Conservation (phyloP, 2,888 invertebrate genomes). For the Galerucella pusilla region DNA sequence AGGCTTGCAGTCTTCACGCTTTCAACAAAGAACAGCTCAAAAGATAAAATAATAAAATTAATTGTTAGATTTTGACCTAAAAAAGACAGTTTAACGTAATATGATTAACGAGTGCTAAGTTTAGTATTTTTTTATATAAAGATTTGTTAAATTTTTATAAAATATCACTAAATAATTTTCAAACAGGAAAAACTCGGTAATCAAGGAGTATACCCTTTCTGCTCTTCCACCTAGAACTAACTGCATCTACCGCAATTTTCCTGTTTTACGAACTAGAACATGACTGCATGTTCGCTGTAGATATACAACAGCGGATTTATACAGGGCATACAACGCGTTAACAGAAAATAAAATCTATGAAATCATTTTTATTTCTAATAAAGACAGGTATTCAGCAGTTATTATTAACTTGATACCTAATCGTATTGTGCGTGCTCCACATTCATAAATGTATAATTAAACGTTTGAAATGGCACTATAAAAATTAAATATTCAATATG, state of each 20-base stretch:
- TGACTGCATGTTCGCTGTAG: slow-evolving; percentile 3
- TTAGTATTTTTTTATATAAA: neutral
- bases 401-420: no score
- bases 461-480: no score
- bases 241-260: slow-evolving; percentile 7
- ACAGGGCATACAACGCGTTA: neutral
- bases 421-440: no score
- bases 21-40: neutral
- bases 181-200: neutral
- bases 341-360: neutral
- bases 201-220: neutral
- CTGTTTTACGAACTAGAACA: slow-evolving; percentile 9
- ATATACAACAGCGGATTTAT: neutral
- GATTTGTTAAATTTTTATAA: no score
- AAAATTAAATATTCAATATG: no score
- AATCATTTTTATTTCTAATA: no score
- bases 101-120: no score
- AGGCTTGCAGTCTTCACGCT: neutral
- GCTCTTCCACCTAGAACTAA: slow-evolving; percentile 7
- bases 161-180: neutral
- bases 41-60: neutral
- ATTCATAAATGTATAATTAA: no score
- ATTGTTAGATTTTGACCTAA: neutral
- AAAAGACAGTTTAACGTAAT: neutral
- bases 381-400: no score